A percentile compares a stretch with the other conserved stretches of the same genome.
Conservation (phyloP, 2,888 invertebrate genomes). For the Machimus atricapillus region DNA sequence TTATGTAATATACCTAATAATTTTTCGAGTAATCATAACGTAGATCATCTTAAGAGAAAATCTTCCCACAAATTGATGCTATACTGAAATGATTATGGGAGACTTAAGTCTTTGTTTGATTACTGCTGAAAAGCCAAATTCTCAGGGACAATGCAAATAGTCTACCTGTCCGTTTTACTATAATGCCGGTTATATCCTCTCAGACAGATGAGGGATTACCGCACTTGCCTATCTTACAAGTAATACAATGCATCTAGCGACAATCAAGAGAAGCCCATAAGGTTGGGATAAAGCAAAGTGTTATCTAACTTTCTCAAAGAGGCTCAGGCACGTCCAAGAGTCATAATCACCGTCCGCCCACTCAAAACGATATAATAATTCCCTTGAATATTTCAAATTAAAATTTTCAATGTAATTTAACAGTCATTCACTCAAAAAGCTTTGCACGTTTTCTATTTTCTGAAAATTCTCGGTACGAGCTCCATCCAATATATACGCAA, state of each 20-base stretch:
- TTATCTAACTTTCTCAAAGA: not conserved
- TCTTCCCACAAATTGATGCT: not conserved
- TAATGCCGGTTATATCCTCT: not conserved
- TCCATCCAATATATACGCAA: not conserved
- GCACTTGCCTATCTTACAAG: not conserved
- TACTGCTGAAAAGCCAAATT: not conserved
- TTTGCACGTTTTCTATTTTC: not conserved
- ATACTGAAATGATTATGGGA: not conserved
- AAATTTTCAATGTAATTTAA: not conserved
- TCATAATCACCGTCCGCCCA: not conserved
- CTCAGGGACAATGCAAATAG: not conserved
- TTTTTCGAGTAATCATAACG: not conserved
- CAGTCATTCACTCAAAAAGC: not conserved
- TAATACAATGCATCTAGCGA: not conserved
- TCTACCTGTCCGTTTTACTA: not conserved
- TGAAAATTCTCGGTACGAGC: not conserved
- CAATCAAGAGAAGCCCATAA: not conserved
- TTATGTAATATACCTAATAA: not conserved
- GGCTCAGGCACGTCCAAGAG: not conserved
- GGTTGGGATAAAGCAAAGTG: not conserved
- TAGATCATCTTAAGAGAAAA: not conserved
- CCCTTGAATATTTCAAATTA: not conserved
- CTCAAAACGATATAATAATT: not conserved
- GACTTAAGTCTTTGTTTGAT: not conserved
- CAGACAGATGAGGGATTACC: not conserved